Conservation (phyloP, 2,888 invertebrate genomes). For the Cancer borealis region DNA sequence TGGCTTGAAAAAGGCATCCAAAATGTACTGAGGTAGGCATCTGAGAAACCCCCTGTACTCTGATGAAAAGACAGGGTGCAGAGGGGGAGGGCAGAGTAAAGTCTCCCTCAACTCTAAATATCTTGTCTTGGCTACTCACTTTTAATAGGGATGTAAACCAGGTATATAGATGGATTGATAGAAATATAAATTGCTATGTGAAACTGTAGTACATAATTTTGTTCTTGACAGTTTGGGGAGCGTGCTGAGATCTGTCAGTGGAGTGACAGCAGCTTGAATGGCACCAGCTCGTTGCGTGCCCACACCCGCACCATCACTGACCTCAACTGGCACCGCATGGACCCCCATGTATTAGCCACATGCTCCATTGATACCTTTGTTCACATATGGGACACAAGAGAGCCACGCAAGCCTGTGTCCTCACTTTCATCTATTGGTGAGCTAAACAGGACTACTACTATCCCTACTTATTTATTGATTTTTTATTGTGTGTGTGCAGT, state of each 20-base stretch:
- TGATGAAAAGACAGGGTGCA: too few relatives aligned
- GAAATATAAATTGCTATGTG: too few relatives aligned
- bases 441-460: not conserved
- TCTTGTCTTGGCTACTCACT: too few relatives aligned
- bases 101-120: too few relatives aligned
- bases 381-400: conserved; percentile 95
- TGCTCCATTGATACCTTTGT: conserved; percentile 97
- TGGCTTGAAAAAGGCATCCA: too few relatives aligned
- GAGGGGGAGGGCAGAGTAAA: too few relatives aligned
- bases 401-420: conserved; percentile 89
- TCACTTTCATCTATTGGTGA: conserved; percentile 93
- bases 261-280: conserved; percentile 69
- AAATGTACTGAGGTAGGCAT: too few relatives aligned
- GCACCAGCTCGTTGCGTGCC: conserved; percentile 83
- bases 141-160: too few relatives aligned
- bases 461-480: too few relatives aligned
- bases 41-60: too few relatives aligned
- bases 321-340: conserved; percentile 93
- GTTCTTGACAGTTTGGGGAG: conserved; percentile 70
- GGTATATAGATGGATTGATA: too few relatives aligned
- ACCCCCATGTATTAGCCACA: conserved; percentile 89
- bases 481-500: too few relatives aligned
- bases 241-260: conserved; percentile 71
- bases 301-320: conserved; percentile 94
- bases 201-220: not conserved